A percentile compares a stretch with the other conserved stretches of the same genome.
Evolutionary conservation across 1,140 invertebrate genomes (phyloP).

Genomic region (Pseudoatta argentina): DNA sequence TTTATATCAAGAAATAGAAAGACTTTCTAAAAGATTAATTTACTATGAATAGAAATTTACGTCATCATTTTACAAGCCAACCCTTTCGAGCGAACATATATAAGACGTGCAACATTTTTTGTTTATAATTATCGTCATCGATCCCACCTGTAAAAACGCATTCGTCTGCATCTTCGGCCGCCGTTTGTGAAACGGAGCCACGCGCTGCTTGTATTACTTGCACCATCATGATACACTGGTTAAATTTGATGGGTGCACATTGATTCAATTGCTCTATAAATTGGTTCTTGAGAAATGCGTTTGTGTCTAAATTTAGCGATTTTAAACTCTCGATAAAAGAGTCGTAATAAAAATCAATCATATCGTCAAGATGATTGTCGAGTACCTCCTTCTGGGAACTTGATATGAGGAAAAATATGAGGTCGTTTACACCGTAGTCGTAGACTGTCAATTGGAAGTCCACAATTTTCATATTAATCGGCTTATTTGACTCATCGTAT

Average conservation of each 20-base stretch:
- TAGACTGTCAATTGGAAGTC: slow-evolving; percentile 88
- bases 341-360: slow-evolving; percentile 87
- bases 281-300: slow-evolving; percentile 75
- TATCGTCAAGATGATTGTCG: slow-evolving; percentile 86
- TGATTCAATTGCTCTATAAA: slow-evolving; percentile 78
- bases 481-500: slow-evolving; percentile 81
- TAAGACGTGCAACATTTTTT: slow-evolving; percentile 80
- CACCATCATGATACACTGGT: slow-evolving; percentile 84
- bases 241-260: slow-evolving; percentile 79
- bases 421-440: slow-evolving; percentile 87
- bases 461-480: slow-evolving; percentile 88
- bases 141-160: slow-evolving; percentile 77
- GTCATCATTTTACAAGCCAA: slow-evolving; percentile 75
- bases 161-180: slow-evolving; percentile 68
- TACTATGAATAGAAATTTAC: not conserved
- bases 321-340: slow-evolving; percentile 84
- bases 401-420: slow-evolving; percentile 89
- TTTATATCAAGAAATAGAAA: not conserved
- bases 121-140: slow-evolving; percentile 76
- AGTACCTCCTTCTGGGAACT: slow-evolving; percentile 86
- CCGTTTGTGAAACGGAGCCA: slow-evolving; percentile 74
- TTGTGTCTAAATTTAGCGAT: slow-evolving; percentile 74
- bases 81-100: slow-evolving; percentile 76
- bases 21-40: not conserved
- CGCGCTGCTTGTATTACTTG: slow-evolving; percentile 83